Base-by-base conservation (phyloP, 2,797 vertebrate species). In the Prunella strophiata region DNA sequence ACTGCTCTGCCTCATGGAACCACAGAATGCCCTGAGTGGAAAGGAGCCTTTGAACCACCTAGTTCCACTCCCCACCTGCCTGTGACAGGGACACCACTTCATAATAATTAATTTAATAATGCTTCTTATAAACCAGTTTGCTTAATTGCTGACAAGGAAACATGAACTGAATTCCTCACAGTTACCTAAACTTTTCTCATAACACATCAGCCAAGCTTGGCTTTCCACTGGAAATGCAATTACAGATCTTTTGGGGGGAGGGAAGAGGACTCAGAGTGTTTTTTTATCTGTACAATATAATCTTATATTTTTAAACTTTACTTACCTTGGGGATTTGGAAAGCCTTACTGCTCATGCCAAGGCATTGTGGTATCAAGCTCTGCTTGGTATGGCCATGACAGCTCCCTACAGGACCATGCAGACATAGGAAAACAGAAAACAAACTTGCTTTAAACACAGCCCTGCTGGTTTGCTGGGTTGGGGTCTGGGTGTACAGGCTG, bases 241-340 rank as follows among this genome's bases (percentile, higher is more conserved):
- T 26, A 20, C 13, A 61, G 9, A 1, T 45, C 15, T 62, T 50
- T 4, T 13, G 5, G 13, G 8, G 9, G 2, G 2, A 4, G 18
- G 18, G 2, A 11, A 16, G 30, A 51, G 6, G 10, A 13, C 3
- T 43, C 27, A 16, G 12, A 8, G 8, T 14, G 2, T 48, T 50
- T 58, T 76, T n/a, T 27, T 4, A 63, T 19, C 51, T 43, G 4
- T 26, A 7, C 14, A 43, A 16, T 55, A 50, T 48, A 19, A 34
- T 15, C 6, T 67, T 42, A 12, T 5, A 9, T 21, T 70, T 81
- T 43, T 54, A 14, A 63, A 29, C 7, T 70, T n/a, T 7, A 16
- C n/a, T 74, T 32, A 55, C 16, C 27, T 10, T 30, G 19, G 70
- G 47, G 26, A 10, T 18, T 57, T 72, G 13, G 45, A 40, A 59